Evolutionary conservation across 2,797 vertebrate genomes (phyloP), one percentile per base, ranked within the genome.

Genomic region (Rhadinocentrus ornatus): DNA sequence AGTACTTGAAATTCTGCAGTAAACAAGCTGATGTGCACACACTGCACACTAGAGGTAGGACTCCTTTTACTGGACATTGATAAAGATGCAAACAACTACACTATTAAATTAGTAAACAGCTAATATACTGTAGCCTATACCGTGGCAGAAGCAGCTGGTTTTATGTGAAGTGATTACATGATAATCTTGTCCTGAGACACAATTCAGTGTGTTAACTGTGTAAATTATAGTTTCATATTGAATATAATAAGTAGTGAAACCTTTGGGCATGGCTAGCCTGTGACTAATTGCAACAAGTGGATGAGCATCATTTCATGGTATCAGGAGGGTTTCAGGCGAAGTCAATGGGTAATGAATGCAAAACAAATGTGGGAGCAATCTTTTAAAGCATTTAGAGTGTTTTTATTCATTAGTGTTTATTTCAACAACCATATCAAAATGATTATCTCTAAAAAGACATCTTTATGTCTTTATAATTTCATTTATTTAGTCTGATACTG

Each of bases 1-100:
- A 59, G 44, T 24, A 50, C 48, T 50, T 50, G 39, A 50, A 69
- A 65, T 7, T 55, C 44, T 37, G 22, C 6, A 26, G 35, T 24
- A 27, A 62, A 57, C 29, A 62, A 54, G 53, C 27, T 37, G 24
- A 7, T 46, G 54, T 58, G 1, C 44, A 20, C 44, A 46, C 16
- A 46, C 16, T 46, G 44, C 18, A 20, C 18, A 44, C 15, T 20
- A 20, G 12, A 50, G 20, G 22, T 24, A 3, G 48, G 48, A 10
- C 22, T 24, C 3, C 9, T 50, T 22, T 46, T 46, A 46, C n/a
- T 46, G 44, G 44, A 46, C 20, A n/a, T 44, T 20, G 18, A 44
- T 15, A 18, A 44, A 6, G 18, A 20, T 2, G 2, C 41, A 20
- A 1, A 44, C 8, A 44, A 8, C 41, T 15, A 44, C 16, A 44